Percentiles rank a stretch among this genome's conserved stretches.
These are phyloP conservation scores for Eupeodes corollae DNA, from an alignment of 1,140 invertebrate species.

Conservation along the genomic window DNA sequence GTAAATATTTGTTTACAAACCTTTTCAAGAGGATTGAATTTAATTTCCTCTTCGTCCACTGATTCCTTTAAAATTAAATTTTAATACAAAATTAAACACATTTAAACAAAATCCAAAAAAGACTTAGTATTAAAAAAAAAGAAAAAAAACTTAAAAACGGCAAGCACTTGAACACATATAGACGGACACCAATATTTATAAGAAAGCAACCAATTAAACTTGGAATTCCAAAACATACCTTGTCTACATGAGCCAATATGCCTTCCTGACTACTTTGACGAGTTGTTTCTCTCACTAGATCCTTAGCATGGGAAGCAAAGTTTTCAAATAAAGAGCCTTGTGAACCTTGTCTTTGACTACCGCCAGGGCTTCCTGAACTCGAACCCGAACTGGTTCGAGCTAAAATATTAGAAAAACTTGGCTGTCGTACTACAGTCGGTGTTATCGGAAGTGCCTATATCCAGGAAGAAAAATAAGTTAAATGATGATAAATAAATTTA, in stretches of 20 bases:
- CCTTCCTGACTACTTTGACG: conserved; percentile 82
- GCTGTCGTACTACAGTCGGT: conserved; percentile 46
- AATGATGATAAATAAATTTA: background rate
- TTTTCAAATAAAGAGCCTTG: conserved; percentile 75
- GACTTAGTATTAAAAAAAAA: background rate
- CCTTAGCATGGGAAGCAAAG: conserved; percentile 74
- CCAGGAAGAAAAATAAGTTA: background rate
- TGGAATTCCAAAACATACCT: conserved; percentile 46
- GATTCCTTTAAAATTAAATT: conserved; percentile 57
- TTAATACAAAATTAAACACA: conserved; percentile 39
- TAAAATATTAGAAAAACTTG: conserved; percentile 51
- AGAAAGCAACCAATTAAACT: too few species aligned
- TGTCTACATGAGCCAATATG: conserved; percentile 78
- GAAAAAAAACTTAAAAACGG: too few species aligned
- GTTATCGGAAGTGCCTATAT: conserved; percentile 36
- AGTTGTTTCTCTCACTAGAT: conserved; percentile 71
- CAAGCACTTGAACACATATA: too few species aligned
- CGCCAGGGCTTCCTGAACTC: conserved; percentile 33
- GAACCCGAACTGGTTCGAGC: conserved; percentile 53
- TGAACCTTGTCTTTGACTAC: conserved; percentile 50
- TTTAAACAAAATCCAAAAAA: conserved; percentile 3
- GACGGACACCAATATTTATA: too few species aligned
- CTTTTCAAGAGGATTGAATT: conserved; percentile 57
- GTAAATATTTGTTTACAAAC: conserved; percentile 38
- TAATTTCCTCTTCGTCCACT: conserved; percentile 51